Conservation (phyloP, 2,888 invertebrate species). For the Caenorhabditis afra region DNA sequence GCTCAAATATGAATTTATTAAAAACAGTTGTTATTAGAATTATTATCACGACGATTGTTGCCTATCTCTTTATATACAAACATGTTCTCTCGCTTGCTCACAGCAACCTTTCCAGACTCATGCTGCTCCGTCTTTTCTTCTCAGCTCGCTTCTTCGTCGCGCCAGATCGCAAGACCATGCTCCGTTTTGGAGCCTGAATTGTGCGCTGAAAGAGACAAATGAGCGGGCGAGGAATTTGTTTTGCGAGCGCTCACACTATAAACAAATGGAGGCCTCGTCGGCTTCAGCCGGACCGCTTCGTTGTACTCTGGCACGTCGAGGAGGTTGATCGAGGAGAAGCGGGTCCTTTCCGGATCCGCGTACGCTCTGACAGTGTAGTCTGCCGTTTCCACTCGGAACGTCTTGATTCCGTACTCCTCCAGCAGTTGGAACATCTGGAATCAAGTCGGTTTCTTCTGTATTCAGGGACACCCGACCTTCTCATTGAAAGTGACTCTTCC, state of each 20-base stretch:
- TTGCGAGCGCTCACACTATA: constrained; percentile 41
- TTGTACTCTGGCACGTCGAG: constrained; percentile 38
- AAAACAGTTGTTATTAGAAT: not conserved
- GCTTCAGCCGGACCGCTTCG: constrained; percentile 32
- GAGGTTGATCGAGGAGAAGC: constrained; percentile 39
- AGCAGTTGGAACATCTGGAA: constrained; percentile 60
- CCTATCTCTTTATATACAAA: constrained; percentile 36
- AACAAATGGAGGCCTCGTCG: constrained; percentile 40
- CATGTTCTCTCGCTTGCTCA: not conserved
- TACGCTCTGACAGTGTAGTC: constrained; percentile 55
- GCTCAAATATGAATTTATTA: constrained; percentile 39
- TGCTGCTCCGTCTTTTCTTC: constrained; percentile 25
- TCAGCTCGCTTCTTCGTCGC: constrained; percentile 6
- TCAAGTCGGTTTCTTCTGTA: not conserved
- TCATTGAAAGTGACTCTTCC: constrained; percentile 43
- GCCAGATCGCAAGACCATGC: not conserved
- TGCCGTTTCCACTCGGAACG: constrained; percentile 47
- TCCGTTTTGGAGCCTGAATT: constrained; percentile 36
- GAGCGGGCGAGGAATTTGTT: not conserved
- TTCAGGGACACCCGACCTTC: too few relatives aligned
- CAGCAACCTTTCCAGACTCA: constrained; percentile 29
- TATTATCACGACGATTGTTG: constrained; percentile 8
- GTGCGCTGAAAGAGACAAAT: constrained; percentile 23
- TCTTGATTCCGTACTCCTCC: constrained; percentile 51
- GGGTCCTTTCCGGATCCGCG: constrained; percentile 42